phyloP scores from a whole-genome alignment of 2,797 vertebrate species.

The Leptoclinus maculatus region DNA sequence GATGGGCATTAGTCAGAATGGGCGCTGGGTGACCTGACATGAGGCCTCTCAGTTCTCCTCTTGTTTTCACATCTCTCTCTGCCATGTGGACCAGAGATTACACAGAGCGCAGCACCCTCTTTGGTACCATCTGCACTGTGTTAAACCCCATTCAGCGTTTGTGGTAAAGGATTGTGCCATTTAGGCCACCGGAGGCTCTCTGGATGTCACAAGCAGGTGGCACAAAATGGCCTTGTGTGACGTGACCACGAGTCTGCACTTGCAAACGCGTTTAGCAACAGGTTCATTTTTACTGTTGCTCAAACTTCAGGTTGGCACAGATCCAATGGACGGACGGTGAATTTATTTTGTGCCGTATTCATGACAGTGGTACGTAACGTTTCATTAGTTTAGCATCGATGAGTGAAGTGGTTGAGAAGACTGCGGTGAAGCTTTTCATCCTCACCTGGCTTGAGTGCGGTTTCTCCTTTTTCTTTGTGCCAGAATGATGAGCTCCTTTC shows the following conservation, averaged over 20 bases:
- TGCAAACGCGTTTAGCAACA: not conserved
- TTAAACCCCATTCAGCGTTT: conserved; percentile 66
- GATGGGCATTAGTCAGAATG: conserved; percentile 54
- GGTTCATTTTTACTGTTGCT: not conserved
- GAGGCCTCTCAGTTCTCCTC: conserved; percentile 28
- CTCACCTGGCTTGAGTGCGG: conserved; percentile 68
- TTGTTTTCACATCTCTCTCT: conserved; percentile 25
- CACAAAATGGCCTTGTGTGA: not conserved
- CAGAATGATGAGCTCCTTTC: conserved; percentile 67
- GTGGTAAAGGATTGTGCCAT: conserved; percentile 53
- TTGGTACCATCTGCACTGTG: conserved; percentile 71
- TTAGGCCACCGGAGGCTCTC: conserved; percentile 33
- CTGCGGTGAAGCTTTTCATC: not conserved
- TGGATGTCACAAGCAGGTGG: conserved; percentile 26
- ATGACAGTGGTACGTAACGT: not conserved
- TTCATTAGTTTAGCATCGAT: not conserved
- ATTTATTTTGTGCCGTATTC: not conserved
- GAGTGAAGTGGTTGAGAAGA: not conserved
- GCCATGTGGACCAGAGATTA: conserved; percentile 70
- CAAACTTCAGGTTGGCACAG: not conserved
- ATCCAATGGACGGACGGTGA: not conserved
- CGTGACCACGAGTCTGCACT: not conserved
- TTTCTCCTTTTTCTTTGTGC: conserved; percentile 78
- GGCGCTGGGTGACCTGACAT: conserved; percentile 38
- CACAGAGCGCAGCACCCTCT: conserved; percentile 39